A percentile compares a stretch with the other conserved stretches of the same genome.
These are phyloP conservation scores for Drosophila tristis DNA, from an alignment of 1,140 invertebrate species.

Conservation along the genomic window DNA sequence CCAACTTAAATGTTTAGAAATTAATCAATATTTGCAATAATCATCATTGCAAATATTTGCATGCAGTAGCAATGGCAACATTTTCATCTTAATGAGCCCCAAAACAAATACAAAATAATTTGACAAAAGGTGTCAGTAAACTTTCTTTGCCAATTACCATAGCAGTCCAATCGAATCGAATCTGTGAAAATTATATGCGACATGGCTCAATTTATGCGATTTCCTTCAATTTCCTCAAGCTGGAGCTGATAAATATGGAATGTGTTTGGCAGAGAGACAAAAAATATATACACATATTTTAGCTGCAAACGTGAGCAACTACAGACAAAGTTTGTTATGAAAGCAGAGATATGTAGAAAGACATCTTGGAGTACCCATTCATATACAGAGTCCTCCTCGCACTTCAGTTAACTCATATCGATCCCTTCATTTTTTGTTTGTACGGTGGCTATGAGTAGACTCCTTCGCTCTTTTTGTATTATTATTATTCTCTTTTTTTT, in stretches of 20 bases:
- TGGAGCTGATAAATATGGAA: constrained; percentile 31
- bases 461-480: neutral
- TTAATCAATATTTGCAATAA: no score
- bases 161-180: neutral
- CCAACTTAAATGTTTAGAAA: no score
- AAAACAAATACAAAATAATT: constrained; percentile 25
- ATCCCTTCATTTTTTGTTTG: constrained; percentile 8
- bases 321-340: constrained; percentile 21
- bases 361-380: constrained; percentile 5
- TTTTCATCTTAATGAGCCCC: constrained; percentile 1
- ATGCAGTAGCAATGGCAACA: neutral
- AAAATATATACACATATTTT: constrained; percentile 8
- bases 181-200: constrained; percentile 1
- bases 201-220: neutral
- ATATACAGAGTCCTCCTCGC: constrained; percentile 28
- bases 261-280: neutral
- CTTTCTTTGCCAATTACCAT: constrained; percentile 8
- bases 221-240: constrained; percentile 17
- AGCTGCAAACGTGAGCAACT: constrained; percentile 25
- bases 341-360: no score
- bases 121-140: neutral
- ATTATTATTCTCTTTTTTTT: neutral
- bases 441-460: constrained; percentile 5
- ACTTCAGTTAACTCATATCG: constrained; percentile 20
- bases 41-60: neutral